These are phyloP conservation scores for Leucophenga varia DNA, from an alignment of 1,140 invertebrate genomes.

Conservation along the genomic window DNA sequence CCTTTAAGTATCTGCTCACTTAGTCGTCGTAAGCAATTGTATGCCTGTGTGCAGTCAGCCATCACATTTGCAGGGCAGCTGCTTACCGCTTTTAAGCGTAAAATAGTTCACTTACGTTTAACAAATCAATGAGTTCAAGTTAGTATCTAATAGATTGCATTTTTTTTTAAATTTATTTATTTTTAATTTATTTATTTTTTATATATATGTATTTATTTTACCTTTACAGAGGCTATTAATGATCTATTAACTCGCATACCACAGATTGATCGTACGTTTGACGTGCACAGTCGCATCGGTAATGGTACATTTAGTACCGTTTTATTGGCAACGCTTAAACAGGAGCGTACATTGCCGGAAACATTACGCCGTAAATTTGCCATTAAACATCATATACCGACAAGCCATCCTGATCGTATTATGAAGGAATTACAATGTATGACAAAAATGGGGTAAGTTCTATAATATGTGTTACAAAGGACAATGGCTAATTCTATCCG, in stretches of 20 bases:
- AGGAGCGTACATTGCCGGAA: conserved; percentile 56
- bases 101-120: too few species aligned
- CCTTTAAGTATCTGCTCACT: too few species aligned
- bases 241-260: conserved; percentile 63
- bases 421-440: conserved; percentile 78
- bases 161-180: too few species aligned
- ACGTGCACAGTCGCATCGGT: conserved; percentile 70
- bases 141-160: too few species aligned
- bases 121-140: too few species aligned
- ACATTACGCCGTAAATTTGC: conserved; percentile 68
- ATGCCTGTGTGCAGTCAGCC: too few species aligned
- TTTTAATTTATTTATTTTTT: not conserved
- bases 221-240: conserved; percentile 55
- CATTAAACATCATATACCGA: conserved; percentile 81
- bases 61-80: too few species aligned
- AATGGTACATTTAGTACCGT: conserved; percentile 84
- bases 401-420: conserved; percentile 74
- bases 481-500: too few species aligned
- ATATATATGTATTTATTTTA: conserved; percentile 4
- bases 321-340: conserved; percentile 70
- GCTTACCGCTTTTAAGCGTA: too few species aligned
- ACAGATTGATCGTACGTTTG: conserved; percentile 65
- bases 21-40: too few species aligned
- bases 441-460: conserved; percentile 70
- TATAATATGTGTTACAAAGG: too few species aligned